phyloP scores from a whole-genome alignment of 2,797 vertebrate genomes.

The Fistularia commersonii region DNA sequence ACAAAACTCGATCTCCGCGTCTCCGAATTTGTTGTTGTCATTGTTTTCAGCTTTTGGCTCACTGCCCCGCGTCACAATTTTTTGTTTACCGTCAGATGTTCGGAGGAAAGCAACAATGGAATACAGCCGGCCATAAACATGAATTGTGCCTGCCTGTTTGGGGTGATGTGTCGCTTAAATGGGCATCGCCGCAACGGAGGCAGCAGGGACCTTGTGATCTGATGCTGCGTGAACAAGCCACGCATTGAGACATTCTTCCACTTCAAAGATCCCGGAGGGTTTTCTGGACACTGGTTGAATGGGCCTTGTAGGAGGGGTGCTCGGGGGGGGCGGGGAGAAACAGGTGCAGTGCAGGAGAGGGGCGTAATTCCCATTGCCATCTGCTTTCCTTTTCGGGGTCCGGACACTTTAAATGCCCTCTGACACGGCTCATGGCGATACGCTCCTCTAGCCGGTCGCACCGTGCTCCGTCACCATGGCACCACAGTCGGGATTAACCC shows the following conservation, averaged over 20 bases:
- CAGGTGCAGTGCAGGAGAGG: constrained; percentile 76
- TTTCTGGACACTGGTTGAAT: constrained; percentile 72
- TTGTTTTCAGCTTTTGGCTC: constrained; percentile 14
- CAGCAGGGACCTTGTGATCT: constrained; percentile 57
- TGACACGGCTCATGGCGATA: constrained; percentile 66
- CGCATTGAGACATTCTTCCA: constrained; percentile 74
- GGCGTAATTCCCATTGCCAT: constrained; percentile 72
- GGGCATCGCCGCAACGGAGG: constrained; percentile 33
- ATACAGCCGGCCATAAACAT: constrained; percentile 36
- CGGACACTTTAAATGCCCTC: constrained; percentile 62
- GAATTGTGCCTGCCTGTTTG: constrained; percentile 27
- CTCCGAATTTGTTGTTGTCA: constrained; percentile 29
- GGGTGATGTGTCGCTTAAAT: constrained; percentile 36
- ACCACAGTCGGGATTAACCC: constrained; percentile 70
- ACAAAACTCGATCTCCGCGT: constrained; percentile 1
- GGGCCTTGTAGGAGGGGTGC: constrained; percentile 28
- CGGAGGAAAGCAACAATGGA: constrained; percentile 15
- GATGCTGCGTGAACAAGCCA: constrained; percentile 53
- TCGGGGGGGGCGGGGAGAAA: constrained; percentile 54
- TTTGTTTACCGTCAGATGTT: constrained; percentile 31
- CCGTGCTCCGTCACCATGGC: constrained; percentile 71
- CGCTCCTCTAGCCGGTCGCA: constrained; percentile 54
- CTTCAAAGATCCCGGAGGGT: constrained; percentile 72
- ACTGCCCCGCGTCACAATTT: background rate
- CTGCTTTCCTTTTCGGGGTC: constrained; percentile 72